A percentile compares a stretch with the other conserved stretches of the same genome.
phyloP scores from a whole-genome alignment of 2,888 invertebrate species.

The Amblyjoppa fuscipennis region DNA sequence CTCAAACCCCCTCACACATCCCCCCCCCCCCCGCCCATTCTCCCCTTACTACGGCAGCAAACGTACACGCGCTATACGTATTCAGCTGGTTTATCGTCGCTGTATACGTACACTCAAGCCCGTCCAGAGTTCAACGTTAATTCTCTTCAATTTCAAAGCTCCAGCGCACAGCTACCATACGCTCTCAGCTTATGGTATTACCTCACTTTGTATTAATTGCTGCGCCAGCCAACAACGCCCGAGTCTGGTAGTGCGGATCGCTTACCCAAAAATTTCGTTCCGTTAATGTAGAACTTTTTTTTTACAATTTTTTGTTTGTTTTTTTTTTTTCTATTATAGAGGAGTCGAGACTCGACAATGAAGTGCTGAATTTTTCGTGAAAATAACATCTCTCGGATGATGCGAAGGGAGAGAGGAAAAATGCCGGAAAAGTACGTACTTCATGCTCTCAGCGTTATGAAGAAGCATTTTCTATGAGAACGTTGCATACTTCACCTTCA shows the following conservation, averaged over 20 bases:
- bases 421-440: constrained; percentile 3
- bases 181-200: constrained; percentile 30
- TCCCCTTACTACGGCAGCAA: neutral
- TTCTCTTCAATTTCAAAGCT: constrained; percentile 55
- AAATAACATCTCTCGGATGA: neutral
- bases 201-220: constrained; percentile 21
- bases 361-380: neutral
- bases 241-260: neutral
- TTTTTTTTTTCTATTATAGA: constrained; percentile 22
- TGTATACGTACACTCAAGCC: constrained; percentile 9
- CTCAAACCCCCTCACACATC: constrained; percentile 24
- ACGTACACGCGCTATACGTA: constrained; percentile 25
- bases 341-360: constrained; percentile 8
- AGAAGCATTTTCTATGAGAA: constrained; percentile 13
- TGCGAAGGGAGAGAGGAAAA: constrained; percentile 19
- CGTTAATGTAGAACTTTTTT: neutral
- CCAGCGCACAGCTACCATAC: constrained; percentile 7
- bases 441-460: constrained; percentile 9
- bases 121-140: constrained; percentile 49
- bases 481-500: neutral
- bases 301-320: neutral
- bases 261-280: neutral
- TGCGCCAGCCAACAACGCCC: neutral
- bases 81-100: constrained; percentile 5
- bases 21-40: neutral